Evolutionary conservation across 1,140 invertebrate species (phyloP), one percentile per base, ranked within the genome.

Genomic region (Fopius arisanus): DNA sequence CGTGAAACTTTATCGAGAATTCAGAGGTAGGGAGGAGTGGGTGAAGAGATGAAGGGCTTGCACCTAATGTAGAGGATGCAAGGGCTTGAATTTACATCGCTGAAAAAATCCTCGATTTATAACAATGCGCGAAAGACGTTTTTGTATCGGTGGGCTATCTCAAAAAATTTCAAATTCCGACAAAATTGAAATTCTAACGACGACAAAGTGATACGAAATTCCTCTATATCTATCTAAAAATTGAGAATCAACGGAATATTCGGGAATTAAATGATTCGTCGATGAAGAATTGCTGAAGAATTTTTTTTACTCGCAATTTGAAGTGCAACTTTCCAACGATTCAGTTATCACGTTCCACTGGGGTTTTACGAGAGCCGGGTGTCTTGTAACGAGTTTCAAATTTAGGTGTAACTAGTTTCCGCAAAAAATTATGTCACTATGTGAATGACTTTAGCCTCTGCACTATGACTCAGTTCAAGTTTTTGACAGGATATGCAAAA

Each of bases 391-490:
- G 12, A 37, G 33, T 37, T 37, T 12, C 33, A 37, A 7, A 37
- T 37, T 37, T 37, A 10, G 33, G 1, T 48, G 43, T 19, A 14
- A 48, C 43, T 16, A 48, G 43, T 48, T 6, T 5, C 43, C 14
- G 43, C 2, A 16, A 31, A 31, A 43, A 72, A 65, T 72, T 65
- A 48, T 70, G 67, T 54, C 67, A 70, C 48, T 67, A 21, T 67
- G 40, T 59, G 48, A 54, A 54, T 31, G 5, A 33, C 23, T 70
- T 29, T 70, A n/a, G 21, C 16, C 67, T 70, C 41, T 54, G 43
- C 43, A 51, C 29, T 59, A 1, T 59, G 40, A 9, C 23, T 68
- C 41, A 68, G 43, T 26, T 28, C 54, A 59, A 59, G 5, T 59
- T 59, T 51, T 51, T 21, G 43, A 12, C 7, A 9, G 54, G 3